Conservation (phyloP, 2,113 vertebrate genomes). For the Paracanthobrama guichenoti region DNA sequence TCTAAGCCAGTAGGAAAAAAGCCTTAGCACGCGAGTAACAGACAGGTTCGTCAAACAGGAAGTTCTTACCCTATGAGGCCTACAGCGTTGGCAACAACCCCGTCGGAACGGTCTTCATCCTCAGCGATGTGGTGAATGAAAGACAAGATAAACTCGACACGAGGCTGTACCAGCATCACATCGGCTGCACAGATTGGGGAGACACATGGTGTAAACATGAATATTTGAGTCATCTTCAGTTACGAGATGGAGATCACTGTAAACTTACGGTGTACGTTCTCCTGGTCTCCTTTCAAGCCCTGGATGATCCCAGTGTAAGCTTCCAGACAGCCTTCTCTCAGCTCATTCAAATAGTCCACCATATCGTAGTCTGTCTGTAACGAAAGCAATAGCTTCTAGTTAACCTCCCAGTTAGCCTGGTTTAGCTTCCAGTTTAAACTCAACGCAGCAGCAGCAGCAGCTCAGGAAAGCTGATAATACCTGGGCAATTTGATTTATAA, state of each 20-base stretch:
- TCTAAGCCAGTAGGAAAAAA: background rate
- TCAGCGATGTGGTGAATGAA: slow-evolving; percentile 98
- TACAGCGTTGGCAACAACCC: slow-evolving; percentile 91
- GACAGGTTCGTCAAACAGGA: too few relatives aligned
- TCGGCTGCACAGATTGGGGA: slow-evolving; percentile 76
- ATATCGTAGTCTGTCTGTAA: slow-evolving; percentile 96
- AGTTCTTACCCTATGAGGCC: slow-evolving; percentile 88
- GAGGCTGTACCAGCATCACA: slow-evolving; percentile 96
- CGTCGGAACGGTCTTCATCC: slow-evolving; percentile 95
- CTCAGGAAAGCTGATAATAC: too few relatives aligned
- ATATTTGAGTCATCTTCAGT: background rate
- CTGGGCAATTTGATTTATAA: too few relatives aligned
- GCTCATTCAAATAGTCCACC: slow-evolving; percentile 98
- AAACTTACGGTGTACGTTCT: slow-evolving; percentile 97
- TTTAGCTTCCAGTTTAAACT: too few relatives aligned
- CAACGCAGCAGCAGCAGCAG: too few relatives aligned
- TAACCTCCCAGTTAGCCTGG: background rate
- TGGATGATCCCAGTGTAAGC: slow-evolving; percentile 98
- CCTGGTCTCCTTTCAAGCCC: slow-evolving; percentile 97
- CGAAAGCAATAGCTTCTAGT: background rate
- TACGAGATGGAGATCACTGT: background rate
- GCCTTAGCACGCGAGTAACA: background rate
- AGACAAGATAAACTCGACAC: slow-evolving; percentile 97
- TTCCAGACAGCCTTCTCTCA: slow-evolving; percentile 95
- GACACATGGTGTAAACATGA: background rate